These are phyloP conservation scores for Lepisosteus osseus DNA, from an alignment of 2,113 vertebrate genomes.

Conservation along the genomic window DNA sequence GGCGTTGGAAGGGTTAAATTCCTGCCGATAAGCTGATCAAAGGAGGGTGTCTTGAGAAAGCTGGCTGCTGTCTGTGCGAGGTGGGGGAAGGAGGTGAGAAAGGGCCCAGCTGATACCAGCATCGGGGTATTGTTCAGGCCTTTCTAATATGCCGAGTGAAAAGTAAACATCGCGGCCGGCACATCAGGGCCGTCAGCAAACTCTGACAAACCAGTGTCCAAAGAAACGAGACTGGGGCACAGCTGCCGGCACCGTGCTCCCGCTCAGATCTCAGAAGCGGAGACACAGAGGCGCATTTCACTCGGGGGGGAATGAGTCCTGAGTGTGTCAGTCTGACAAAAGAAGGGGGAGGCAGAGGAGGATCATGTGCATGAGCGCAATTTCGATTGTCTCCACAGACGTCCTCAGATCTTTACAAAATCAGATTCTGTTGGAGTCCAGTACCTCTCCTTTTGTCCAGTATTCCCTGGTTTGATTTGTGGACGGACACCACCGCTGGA, in stretches of 20 bases:
- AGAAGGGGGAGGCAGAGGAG: too few relatives aligned
- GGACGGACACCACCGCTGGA: too few relatives aligned
- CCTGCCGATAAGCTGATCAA: slow-evolving; percentile 48
- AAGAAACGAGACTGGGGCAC: slow-evolving; percentile 23
- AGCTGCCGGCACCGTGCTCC: not conserved
- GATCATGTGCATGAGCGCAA: too few relatives aligned
- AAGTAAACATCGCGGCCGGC: slow-evolving; percentile 50
- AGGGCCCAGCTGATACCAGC: slow-evolving; percentile 51
- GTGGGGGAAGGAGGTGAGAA: slow-evolving; percentile 21
- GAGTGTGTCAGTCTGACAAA: too few relatives aligned
- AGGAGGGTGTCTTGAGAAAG: slow-evolving; percentile 10
- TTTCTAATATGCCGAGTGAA: slow-evolving; percentile 61
- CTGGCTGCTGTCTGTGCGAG: slow-evolving; percentile 9
- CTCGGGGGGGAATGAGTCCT: too few relatives aligned
- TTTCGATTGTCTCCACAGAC: not conserved
- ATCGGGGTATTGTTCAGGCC: slow-evolving; percentile 51
- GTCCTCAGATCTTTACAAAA: not conserved
- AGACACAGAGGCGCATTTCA: too few relatives aligned
- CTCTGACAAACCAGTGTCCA: slow-evolving; percentile 18
- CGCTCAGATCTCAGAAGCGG: too few relatives aligned
- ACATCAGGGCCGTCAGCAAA: slow-evolving; percentile 49
- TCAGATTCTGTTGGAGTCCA: too few relatives aligned
- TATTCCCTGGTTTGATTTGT: too few relatives aligned
- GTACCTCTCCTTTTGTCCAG: too few relatives aligned
- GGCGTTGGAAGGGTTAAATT: slow-evolving; percentile 19